Base-by-base conservation (phyloP, 1,140 invertebrate genomes). In the Habropoda laboriosa region DNA sequence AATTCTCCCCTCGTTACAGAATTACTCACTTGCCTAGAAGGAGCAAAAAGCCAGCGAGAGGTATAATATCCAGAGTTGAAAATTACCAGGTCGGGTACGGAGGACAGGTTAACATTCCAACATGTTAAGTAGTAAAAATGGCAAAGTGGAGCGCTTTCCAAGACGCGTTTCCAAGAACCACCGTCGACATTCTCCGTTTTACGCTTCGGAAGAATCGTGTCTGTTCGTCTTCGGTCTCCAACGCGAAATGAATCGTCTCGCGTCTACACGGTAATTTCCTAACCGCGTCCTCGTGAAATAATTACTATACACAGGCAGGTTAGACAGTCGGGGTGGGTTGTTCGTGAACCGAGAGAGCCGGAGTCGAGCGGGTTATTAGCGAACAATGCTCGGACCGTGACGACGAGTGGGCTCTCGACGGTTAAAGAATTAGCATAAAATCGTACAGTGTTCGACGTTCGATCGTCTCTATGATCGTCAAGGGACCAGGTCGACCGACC, bases 361-460 rank as follows among this genome's bases (percentile, higher is more conserved):
- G 30, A 63, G 16, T 82, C 74, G 81, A 82, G 67, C 79, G 77
- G n/a, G 70, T 90, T 90, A 90, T 91, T 88, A 91, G 71, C 80
- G 87, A 83, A 90, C 89, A 90, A 90, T 90, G 83, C 86, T 60
- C 40, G 60, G 61, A 12, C 66, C 88, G 87, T 32, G 61, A 63
- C 58, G 27, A 63, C 53, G 75, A 55, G 42, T 64, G 60, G 57
- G 86, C 81, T 83, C 81, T 83, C 86, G 85, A 84, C 64, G 71
- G 16, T n/a, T n/a, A n/a, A 42, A 61, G 68, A 45, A 91, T 91
- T 91, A 91, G 87, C 90, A 90, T 91, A 90, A 90, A 86, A 87
- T 78, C 85, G 79, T 89, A 85, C 13, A 0, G 8, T 47, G 49
- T 85, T 87, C 80, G 71, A 45, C 40, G 79, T 27, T 76, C 75